These are phyloP conservation scores for Tyrannus savana DNA, from an alignment of 2,113 vertebrate species.

Conservation along the genomic window DNA sequence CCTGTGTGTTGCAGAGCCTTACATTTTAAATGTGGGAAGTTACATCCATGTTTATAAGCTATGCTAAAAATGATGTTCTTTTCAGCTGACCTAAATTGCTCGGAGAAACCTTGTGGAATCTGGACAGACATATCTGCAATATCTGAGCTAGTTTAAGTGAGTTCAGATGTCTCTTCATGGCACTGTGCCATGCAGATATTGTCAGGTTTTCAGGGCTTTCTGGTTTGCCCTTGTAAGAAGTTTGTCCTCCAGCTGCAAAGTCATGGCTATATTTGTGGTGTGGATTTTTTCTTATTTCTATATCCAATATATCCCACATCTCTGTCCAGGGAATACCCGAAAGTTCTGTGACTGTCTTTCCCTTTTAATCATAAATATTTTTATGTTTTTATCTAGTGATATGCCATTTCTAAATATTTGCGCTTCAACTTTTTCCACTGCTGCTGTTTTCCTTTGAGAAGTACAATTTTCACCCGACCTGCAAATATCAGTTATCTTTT, in stretches of 20 bases:
- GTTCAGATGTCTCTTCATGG: not conserved
- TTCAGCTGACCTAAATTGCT: not conserved
- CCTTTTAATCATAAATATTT: not conserved
- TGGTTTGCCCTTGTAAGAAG: not conserved
- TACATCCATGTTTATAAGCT: not conserved
- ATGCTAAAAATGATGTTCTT: not conserved
- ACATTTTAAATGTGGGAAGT: not conserved
- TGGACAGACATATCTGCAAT: not conserved
- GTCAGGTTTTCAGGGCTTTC: not conserved
- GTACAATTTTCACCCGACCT: not conserved
- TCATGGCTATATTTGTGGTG: not conserved
- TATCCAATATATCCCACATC: not conserved
- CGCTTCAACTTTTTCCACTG: not conserved
- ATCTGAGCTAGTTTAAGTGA: not conserved
- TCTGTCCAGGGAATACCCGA: not conserved
- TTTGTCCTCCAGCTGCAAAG: not conserved
- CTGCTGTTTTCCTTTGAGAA: not conserved
- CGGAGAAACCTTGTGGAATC: not conserved
- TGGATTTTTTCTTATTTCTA: not conserved
- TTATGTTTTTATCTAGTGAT: not conserved
- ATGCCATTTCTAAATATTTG: not conserved
- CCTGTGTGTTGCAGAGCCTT: not conserved
- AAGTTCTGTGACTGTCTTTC: not conserved
- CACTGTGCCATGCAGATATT: not conserved
- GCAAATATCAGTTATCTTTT: not conserved